Conservation (phyloP, 2,797 vertebrate genomes). For the Myiothlypis coronata region DNA sequence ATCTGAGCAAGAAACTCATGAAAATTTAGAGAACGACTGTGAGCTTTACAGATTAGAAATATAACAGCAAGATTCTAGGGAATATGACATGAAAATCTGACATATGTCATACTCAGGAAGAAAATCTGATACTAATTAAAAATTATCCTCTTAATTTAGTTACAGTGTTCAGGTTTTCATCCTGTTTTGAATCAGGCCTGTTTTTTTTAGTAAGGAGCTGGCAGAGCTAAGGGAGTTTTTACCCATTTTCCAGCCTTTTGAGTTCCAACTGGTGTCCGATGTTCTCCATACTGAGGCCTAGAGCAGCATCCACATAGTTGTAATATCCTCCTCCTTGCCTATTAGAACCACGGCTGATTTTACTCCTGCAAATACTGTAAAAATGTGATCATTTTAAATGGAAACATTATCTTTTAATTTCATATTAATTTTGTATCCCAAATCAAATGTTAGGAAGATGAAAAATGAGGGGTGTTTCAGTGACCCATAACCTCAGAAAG, state of each 20-base stretch:
- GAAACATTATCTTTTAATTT: background rate
- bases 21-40: background rate
- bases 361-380: background rate
- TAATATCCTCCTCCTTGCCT: background rate
- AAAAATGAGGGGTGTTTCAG: background rate
- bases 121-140: background rate
- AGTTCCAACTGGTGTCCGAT: accelerated
- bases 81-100: background rate
- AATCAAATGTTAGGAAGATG: background rate
- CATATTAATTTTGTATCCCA: background rate
- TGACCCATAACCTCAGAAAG: background rate
- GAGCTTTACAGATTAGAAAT: background rate
- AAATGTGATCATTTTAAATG: background rate
- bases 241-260: background rate
- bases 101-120: background rate
- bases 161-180: background rate
- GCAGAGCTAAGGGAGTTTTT: background rate
- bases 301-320: background rate
- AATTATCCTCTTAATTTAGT: background rate
- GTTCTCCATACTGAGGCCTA: background rate
- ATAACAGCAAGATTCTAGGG: background rate
- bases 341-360: background rate
- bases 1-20: background rate
- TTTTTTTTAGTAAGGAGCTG: background rate
- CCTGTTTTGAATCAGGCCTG: background rate